phyloP scores from a whole-genome alignment of 2,113 vertebrate species.

The Equus przewalskii region DNA sequence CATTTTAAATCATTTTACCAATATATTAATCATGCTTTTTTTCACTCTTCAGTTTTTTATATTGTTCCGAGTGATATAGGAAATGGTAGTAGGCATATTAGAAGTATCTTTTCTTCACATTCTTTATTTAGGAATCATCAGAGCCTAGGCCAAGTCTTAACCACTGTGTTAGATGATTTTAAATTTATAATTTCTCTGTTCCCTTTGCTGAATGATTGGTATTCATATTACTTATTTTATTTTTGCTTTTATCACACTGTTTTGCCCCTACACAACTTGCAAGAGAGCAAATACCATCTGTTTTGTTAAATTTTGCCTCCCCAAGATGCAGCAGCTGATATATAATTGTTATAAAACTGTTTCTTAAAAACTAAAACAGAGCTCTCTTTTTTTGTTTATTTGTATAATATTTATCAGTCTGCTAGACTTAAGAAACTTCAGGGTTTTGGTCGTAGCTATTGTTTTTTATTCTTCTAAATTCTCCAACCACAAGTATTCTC shows the following conservation, averaged over 20 bases:
- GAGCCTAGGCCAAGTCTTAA: background rate
- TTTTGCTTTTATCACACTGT: constrained; percentile 16
- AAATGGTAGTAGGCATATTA: background rate
- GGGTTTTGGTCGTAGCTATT: background rate
- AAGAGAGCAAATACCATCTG: background rate
- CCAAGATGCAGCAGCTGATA: background rate
- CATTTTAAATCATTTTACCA: constrained; percentile 32
- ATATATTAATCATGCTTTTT: background rate
- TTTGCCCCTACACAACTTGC: background rate
- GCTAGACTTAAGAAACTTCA: background rate
- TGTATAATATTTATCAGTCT: background rate
- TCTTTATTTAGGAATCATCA: background rate
- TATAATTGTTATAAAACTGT: background rate
- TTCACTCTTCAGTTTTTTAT: background rate
- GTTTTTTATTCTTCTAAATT: background rate
- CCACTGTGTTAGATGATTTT: background rate
- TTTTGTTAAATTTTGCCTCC: background rate
- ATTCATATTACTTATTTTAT: background rate
- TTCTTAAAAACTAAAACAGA: background rate
- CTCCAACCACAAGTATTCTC: background rate
- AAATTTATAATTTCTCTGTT: background rate
- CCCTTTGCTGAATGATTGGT: background rate
- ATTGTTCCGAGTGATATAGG: background rate
- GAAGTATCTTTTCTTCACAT: background rate
- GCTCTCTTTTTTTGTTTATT: background rate